Evolutionary conservation across 2,888 invertebrate genomes (phyloP), one percentile per base, ranked within the genome.

Genomic region (Eupelmus urozonus): DNA sequence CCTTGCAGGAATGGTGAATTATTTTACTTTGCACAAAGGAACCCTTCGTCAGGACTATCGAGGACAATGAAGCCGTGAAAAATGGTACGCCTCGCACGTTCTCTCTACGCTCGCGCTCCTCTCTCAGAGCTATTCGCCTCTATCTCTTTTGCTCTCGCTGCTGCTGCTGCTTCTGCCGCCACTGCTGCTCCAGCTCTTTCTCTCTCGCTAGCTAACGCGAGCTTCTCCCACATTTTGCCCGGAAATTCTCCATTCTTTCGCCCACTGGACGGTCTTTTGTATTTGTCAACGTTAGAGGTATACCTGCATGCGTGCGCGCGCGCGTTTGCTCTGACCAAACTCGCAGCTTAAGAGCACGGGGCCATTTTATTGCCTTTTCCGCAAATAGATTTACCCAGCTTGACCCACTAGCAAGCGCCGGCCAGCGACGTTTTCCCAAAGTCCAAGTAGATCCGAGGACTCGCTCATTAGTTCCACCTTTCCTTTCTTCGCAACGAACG

Each of bases 51-150:
- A 78, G 78, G 77, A 80, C 82, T 82, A 82, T 82, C 78, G 81
- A 76, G 83, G 83, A 84, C 84, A 84, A 84, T 85, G 82, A 84
- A 81, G 81, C 82, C 78, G 81, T 84, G 84, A 84, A 84, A 85
- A 85, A 85, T 84, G 82, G 82, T 82, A 76, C 71, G 80, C 80
- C 79, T 82, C 78, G 82, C 81, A 73, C 78, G 80, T 81, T 73
- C 76, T 65, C 62, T 65, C 40, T 29, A 51, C 65, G 55, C 40
- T 63, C 55, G 63, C 55, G 34, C 23, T 34, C 13, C 23, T 70
- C 69, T 57, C 34, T 45, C 9, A 34, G 9, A 34, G 34, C 34
- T 34, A 34, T 34, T 20, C 49, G 9, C 1, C 25, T 51, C 72
- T 55, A 4, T 63, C 53, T 25, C 51, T 45, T 27, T 75, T 69